phyloP scores from a whole-genome alignment of 2,888 invertebrate genomes.

The Aphidius colemani region DNA sequence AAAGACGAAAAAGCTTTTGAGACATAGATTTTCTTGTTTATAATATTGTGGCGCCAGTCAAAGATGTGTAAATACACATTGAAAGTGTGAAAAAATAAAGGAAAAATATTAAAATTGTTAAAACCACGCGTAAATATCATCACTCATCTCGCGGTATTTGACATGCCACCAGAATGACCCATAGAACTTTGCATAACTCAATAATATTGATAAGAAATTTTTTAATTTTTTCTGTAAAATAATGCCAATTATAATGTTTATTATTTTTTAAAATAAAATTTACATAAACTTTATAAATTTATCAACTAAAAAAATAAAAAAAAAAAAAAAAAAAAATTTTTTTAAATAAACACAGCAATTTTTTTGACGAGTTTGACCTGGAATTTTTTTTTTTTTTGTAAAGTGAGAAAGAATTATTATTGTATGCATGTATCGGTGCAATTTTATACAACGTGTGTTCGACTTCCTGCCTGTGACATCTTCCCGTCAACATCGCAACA shows the following conservation, averaged over 20 bases:
- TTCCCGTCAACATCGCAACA: slow-evolving; percentile 41
- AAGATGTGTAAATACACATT: slow-evolving; percentile 1
- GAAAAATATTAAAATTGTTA: not conserved
- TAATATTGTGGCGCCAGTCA: slow-evolving; percentile 17
- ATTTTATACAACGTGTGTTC: slow-evolving; percentile 41
- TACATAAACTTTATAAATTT: too few relatives aligned
- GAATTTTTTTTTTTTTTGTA: slow-evolving; percentile 10
- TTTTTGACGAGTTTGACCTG: slow-evolving; percentile 5
- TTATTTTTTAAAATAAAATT: too few relatives aligned
- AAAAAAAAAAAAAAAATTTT: not conserved
- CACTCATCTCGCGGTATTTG: too few relatives aligned
- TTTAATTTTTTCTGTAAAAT: not conserved
- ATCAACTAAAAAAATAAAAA: too few relatives aligned
- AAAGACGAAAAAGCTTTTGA: not conserved
- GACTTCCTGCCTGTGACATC: slow-evolving; percentile 55
- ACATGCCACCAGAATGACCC: slow-evolving; percentile 14
- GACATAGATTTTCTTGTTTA: slow-evolving; percentile 9
- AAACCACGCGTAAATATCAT: too few relatives aligned
- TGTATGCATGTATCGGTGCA: slow-evolving; percentile 1
- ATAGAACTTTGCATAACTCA: slow-evolving; percentile 10
- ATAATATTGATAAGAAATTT: not conserved
- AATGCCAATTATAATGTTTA: not conserved
- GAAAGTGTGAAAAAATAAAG: not conserved
- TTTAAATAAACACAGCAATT: not conserved
- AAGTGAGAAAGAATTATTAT: slow-evolving; percentile 3